phyloP scores from a whole-genome alignment of 2,113 vertebrate genomes.

The Phalacrocorax brasilianus region DNA sequence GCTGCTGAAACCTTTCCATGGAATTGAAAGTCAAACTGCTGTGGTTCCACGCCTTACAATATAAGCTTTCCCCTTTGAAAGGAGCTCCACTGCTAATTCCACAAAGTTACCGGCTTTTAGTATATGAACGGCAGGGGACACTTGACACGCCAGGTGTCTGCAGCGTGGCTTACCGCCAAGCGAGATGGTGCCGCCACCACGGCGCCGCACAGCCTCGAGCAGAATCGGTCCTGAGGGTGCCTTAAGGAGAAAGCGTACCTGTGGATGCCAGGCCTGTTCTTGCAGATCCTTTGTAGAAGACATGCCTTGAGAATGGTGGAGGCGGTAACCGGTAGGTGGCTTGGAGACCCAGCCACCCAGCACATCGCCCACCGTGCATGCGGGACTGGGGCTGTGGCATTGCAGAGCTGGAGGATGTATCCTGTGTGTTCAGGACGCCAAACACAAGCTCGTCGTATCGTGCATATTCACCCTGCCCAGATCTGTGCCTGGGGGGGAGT shows the following conservation, averaged over 20 bases:
- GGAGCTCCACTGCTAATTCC: background rate
- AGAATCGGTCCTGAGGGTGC: background rate
- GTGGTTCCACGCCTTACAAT: background rate
- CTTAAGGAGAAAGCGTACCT: background rate
- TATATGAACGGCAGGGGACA: background rate
- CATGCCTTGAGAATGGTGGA: background rate
- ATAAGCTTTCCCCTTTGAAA: background rate
- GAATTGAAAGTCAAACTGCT: background rate
- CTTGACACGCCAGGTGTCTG: background rate
- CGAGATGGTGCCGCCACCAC: background rate
- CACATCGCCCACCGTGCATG: rapidly evolving
- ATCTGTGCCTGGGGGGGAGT: rapidly evolving
- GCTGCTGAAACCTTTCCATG: background rate
- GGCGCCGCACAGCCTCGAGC: rapidly evolving
- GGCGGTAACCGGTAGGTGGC: background rate
- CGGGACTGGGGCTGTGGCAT: background rate
- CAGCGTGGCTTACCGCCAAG: background rate
- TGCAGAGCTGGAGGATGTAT: background rate
- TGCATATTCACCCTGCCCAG: rapidly evolving
- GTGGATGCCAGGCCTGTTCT: background rate
- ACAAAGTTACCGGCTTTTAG: background rate
- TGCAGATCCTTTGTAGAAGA: background rate
- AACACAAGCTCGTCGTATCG: background rate
- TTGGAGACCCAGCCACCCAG: background rate
- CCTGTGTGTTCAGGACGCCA: background rate